Percentiles rank a stretch among this genome's conserved stretches.
Evolutionary conservation across 1,140 invertebrate genomes (phyloP).

Genomic region (Drosophila teissieri): DNA sequence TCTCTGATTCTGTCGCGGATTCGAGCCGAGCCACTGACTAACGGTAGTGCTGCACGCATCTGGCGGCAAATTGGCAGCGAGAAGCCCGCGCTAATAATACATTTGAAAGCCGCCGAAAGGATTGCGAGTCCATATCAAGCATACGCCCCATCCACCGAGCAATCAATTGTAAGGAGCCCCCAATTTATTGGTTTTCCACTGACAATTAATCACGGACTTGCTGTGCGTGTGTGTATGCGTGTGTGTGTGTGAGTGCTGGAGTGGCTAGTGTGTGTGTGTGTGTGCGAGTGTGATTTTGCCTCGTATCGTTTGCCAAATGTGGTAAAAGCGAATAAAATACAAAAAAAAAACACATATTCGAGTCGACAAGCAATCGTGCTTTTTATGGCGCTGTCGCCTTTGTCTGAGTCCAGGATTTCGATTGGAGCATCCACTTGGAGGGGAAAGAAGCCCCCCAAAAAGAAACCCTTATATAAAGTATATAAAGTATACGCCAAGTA

Average conservation of each 20-base stretch:
- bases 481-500: conserved; percentile 30
- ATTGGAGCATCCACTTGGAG: conserved; percentile 2
- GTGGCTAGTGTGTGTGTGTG: conserved; percentile 33
- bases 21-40: conserved; percentile 34
- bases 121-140: conserved; percentile 49
- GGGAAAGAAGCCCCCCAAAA: neutral
- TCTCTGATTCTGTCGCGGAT: conserved; percentile 32
- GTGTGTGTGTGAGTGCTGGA: conserved; percentile 40
- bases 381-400: conserved; percentile 70
- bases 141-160: conserved; percentile 18
- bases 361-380: conserved; percentile 42
- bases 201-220: conserved; percentile 60
- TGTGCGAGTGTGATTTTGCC: conserved; percentile 56
- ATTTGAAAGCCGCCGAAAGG: conserved; percentile 18
- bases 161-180: conserved; percentile 65
- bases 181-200: conserved; percentile 40
- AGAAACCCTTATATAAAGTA: conserved; percentile 39
- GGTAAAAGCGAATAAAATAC: conserved; percentile 75
- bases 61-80: conserved; percentile 54
- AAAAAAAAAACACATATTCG: conserved; percentile 46
- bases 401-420: conserved; percentile 38
- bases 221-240: conserved; percentile 57
- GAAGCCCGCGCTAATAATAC: conserved; percentile 69
- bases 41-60: conserved; percentile 64
- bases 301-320: conserved; percentile 70